These are phyloP conservation scores for Lithobates sylvaticus DNA, from an alignment of 2,797 vertebrate genomes.

Conservation along the genomic window DNA sequence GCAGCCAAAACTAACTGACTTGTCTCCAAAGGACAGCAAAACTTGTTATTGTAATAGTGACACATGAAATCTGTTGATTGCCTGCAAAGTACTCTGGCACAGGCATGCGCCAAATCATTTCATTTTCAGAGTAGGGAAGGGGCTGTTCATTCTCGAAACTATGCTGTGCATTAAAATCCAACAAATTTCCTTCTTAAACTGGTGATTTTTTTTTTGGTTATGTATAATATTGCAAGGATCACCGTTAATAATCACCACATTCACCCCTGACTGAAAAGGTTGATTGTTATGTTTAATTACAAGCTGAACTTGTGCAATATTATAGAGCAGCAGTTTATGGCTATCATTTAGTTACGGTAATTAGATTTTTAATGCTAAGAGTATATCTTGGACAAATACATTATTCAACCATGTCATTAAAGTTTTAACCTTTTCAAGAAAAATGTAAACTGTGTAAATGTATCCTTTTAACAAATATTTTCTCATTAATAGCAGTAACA, in stretches of 20 bases:
- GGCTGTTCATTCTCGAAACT: slow-evolving; percentile 45
- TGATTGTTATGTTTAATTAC: not conserved
- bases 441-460: too few relatives aligned
- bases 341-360: not conserved
- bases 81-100: slow-evolving; percentile 63
- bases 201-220: slow-evolving; percentile 6
- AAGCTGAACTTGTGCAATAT: not conserved
- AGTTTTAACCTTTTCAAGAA: too few relatives aligned
- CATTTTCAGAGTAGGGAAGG: slow-evolving; percentile 42
- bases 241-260: not conserved
- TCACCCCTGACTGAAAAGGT: not conserved
- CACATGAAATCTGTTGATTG: slow-evolving; percentile 64
- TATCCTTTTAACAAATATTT: not conserved
- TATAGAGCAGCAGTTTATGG: not conserved
- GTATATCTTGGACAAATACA: not conserved
- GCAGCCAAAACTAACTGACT: slow-evolving; percentile 63
- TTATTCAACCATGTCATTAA: not conserved
- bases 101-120: slow-evolving; percentile 57
- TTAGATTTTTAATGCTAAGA: not conserved
- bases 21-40: slow-evolving; percentile 64
- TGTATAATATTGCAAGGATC: slow-evolving; percentile 15
- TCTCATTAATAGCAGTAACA: not conserved
- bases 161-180: slow-evolving; percentile 40
- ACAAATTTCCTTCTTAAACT: slow-evolving; percentile 40
- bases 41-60: slow-evolving; percentile 63